These are phyloP conservation scores for Oenanthe oenanthe DNA, from an alignment of 2,113 vertebrate species.

Conservation along the genomic window DNA sequence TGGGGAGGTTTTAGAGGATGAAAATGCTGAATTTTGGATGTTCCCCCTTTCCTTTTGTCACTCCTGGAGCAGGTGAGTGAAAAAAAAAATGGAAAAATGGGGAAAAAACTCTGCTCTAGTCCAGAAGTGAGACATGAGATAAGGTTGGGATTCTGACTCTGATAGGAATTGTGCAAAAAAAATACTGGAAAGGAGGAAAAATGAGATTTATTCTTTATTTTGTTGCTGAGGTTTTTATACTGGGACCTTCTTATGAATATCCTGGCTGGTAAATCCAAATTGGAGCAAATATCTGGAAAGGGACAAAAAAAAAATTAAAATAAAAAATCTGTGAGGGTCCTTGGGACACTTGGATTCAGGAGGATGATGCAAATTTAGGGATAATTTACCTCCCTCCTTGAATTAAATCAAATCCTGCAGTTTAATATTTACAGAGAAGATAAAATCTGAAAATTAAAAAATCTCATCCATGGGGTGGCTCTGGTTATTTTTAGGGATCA, in stretches of 20 bases:
- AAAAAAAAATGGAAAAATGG: not conserved
- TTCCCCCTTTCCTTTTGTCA: not conserved
- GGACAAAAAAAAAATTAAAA: not conserved
- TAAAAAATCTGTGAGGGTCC: not conserved
- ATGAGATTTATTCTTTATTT: not conserved
- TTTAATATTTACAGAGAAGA: not conserved
- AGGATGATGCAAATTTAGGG: not conserved
- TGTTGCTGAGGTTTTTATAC: not conserved
- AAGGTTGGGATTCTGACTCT: not conserved
- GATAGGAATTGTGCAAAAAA: not conserved
- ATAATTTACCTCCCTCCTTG: not conserved
- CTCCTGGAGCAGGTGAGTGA: not conserved
- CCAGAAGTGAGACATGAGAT: not conserved
- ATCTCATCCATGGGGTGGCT: not conserved
- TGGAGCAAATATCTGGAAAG: not conserved
- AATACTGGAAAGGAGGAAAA: not conserved
- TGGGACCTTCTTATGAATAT: not conserved
- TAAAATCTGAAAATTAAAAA: not conserved
- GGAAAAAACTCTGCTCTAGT: rapidly evolving
- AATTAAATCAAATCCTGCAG: not conserved
- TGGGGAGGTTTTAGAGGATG: not conserved
- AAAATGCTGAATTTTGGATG: not conserved
- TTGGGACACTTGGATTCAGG: not conserved
- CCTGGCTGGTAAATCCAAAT: not conserved
- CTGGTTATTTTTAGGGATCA: not conserved